Evolutionary conservation across 2,888 invertebrate genomes (phyloP).

Genomic region (Orchestes rusci): DNA sequence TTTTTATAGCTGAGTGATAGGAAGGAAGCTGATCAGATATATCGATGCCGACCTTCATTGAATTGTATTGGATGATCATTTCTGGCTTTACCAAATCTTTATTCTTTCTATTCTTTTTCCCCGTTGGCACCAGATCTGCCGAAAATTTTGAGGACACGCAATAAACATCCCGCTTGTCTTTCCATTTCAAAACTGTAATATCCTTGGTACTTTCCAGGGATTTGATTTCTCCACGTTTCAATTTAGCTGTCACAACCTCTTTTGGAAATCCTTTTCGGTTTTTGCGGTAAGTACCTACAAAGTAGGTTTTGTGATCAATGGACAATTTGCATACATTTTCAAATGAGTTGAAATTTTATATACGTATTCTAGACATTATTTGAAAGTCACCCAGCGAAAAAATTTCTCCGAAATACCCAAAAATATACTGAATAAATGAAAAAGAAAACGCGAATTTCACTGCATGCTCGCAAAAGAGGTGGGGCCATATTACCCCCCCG

Average conservation of each 20-base stretch:
- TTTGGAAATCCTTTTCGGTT: slow-evolving; percentile 6
- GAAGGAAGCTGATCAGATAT: no score
- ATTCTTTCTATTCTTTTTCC: no score
- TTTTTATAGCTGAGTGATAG: no score
- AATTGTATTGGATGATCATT: slow-evolving; percentile 4
- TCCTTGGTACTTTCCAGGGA: slow-evolving; percentile 4
- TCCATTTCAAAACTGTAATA: slow-evolving; percentile 5
- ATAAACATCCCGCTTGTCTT: slow-evolving; percentile 4
- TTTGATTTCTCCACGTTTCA: slow-evolving; percentile 3
- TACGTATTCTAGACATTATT: no score
- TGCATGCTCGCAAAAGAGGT: no score
- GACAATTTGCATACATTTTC: no score
- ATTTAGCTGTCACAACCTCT: slow-evolving; percentile 2
- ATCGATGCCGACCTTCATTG: slow-evolving; percentile 1
- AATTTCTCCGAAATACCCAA: no score
- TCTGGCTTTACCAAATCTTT: slow-evolving; percentile 4
- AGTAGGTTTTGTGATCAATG: slow-evolving; percentile 1
- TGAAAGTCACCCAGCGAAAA: no score
- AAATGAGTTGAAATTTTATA: no score
- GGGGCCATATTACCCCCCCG: no score
- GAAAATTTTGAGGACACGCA: not conserved
- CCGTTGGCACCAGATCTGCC: not conserved
- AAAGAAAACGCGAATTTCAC: no score
- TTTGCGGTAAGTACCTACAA: slow-evolving; percentile 4
- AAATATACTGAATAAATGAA: no score